Percentiles rank a stretch among this genome's conserved stretches.
phyloP scores from a whole-genome alignment of 2,797 vertebrate species.

The Cottoperca gobio region DNA sequence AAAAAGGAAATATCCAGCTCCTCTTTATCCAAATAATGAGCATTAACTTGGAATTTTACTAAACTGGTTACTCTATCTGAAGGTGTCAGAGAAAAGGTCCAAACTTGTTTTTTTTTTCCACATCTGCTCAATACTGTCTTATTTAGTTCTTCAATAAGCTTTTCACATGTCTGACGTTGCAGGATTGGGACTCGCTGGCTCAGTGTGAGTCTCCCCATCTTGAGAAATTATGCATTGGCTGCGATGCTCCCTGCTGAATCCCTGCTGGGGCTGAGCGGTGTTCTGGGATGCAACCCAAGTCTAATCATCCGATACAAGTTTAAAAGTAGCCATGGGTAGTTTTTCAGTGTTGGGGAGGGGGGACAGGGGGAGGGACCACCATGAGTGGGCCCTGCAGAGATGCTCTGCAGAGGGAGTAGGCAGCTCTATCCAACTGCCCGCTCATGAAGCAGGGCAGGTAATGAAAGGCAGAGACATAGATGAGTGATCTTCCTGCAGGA shows the following conservation, averaged over 20 bases:
- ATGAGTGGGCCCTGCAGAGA: slow-evolving; percentile 57
- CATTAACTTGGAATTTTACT: slow-evolving; percentile 62
- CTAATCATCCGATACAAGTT: slow-evolving; percentile 81
- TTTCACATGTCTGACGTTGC: slow-evolving; percentile 69
- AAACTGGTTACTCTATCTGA: slow-evolving; percentile 43
- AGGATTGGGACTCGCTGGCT: slow-evolving; percentile 70
- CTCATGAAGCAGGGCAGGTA: slow-evolving; percentile 61
- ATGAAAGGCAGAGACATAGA: slow-evolving; percentile 67
- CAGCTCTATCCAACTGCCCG: slow-evolving; percentile 54
- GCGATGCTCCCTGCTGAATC: slow-evolving; percentile 75
- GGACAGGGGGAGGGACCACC: slow-evolving; percentile 58
- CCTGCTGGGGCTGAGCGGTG: slow-evolving; percentile 76
- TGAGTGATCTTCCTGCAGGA: slow-evolving; percentile 63
- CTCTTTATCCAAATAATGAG: slow-evolving; percentile 59
- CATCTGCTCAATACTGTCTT: slow-evolving; percentile 52
- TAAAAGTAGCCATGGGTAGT: slow-evolving; percentile 79
- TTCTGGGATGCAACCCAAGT: slow-evolving; percentile 81
- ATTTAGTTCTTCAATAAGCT: slow-evolving; percentile 71
- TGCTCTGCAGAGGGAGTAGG: slow-evolving; percentile 54
- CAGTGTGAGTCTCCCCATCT: slow-evolving; percentile 80
- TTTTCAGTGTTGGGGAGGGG: slow-evolving; percentile 45
- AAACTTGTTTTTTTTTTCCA: slow-evolving; percentile 24
- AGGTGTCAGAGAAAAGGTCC: slow-evolving; percentile 39
- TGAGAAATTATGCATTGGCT: slow-evolving; percentile 82
- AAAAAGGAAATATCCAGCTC: slow-evolving; percentile 38